These are phyloP conservation scores for Odontocolon sp. DNA, from an alignment of 2,888 invertebrate species.

Conservation along the genomic window DNA sequence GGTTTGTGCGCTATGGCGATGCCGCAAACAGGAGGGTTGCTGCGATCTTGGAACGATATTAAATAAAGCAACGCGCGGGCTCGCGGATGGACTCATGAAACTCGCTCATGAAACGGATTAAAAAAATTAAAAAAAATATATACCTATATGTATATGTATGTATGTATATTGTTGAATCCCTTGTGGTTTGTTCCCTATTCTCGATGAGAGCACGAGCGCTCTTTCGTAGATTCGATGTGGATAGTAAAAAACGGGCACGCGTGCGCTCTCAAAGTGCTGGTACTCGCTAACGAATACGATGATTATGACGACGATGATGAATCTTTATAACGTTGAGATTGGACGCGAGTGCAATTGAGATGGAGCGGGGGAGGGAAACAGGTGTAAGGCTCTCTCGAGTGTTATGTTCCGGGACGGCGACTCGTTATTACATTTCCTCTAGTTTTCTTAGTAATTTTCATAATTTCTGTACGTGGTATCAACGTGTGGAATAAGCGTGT, in stretches of 20 bases:
- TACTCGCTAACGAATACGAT: slow-evolving; percentile 56
- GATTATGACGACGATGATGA: slow-evolving; percentile 60
- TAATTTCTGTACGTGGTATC: slow-evolving; percentile 39
- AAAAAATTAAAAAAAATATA: slow-evolving; percentile 33
- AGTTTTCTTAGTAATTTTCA: slow-evolving; percentile 55
- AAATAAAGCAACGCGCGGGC: slow-evolving; percentile 38
- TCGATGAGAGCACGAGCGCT: slow-evolving; percentile 17
- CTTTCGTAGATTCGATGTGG: slow-evolving; percentile 54
- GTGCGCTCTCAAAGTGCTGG: not conserved
- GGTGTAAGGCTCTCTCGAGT: slow-evolving; percentile 3
- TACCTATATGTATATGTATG: too few relatives aligned
- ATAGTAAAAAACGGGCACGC: slow-evolving; percentile 37
- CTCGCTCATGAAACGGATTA: slow-evolving; percentile 55
- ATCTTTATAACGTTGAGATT: slow-evolving; percentile 53
- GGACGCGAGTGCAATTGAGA: slow-evolving; percentile 51
- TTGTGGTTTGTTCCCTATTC: too few relatives aligned
- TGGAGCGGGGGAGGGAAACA: not conserved
- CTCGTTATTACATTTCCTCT: slow-evolving; percentile 59
- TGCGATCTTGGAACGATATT: slow-evolving; percentile 55
- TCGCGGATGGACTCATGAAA: slow-evolving; percentile 18
- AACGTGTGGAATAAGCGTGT: not conserved
- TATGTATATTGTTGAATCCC: too few relatives aligned
- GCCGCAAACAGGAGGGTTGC: slow-evolving; percentile 18
- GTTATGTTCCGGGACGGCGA: slow-evolving; percentile 59
- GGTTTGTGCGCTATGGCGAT: not conserved